Evolutionary conservation across 1,140 invertebrate genomes (phyloP), one percentile per base, ranked within the genome.

Genomic region (Hormaphis cornu): DNA sequence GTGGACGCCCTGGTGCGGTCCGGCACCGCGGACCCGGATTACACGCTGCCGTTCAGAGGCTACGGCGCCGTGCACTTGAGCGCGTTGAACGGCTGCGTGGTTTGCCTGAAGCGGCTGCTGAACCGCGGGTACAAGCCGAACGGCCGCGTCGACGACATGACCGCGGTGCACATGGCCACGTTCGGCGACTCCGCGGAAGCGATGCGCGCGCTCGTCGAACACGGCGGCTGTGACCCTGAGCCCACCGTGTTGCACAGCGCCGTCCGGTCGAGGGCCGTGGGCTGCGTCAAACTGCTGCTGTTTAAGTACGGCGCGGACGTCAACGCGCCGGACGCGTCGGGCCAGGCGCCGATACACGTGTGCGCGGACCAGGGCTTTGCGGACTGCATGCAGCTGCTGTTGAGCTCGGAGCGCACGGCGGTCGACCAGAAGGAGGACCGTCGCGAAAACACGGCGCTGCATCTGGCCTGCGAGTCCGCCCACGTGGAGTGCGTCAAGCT

Each of bases 141-240:
- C 78, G 52, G 61, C 33, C 72, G 69, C 40, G 72, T 72, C 37
- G 73, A 74, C 40, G 78, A 82, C n/a, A 87, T 86, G 74, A 86
- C 85, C 1, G 87, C 89, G 1, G 81, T 90, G 70, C 89, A 91
- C 77, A 90, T 87, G 74, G 88, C 89, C 4, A 88, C 88, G 28
- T 89, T 89, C 74, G 88, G 88, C 1, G 87, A 90, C 75, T 86
- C 87, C 33, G 79, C 83, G 6, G 85, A 87, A 74, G 86, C 87
- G 12, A 83, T 86, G 54, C 84, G 85, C 76, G 80, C 87, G 70
- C 81, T 91, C 30, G 79, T 90, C 52, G 84, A 84, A 26, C 83
- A 84, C 20, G 82, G 83, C 69, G 63, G 63, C 6, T 83, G 86
- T 24, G 73, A 82, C 84, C 58, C 71, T 2, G 86, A 88, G 73